Percentiles rank a stretch among this genome's conserved stretches.
These are phyloP conservation scores for Rousettus leschenaultii DNA, from an alignment of 2,113 vertebrate species.

Conservation along the genomic window DNA sequence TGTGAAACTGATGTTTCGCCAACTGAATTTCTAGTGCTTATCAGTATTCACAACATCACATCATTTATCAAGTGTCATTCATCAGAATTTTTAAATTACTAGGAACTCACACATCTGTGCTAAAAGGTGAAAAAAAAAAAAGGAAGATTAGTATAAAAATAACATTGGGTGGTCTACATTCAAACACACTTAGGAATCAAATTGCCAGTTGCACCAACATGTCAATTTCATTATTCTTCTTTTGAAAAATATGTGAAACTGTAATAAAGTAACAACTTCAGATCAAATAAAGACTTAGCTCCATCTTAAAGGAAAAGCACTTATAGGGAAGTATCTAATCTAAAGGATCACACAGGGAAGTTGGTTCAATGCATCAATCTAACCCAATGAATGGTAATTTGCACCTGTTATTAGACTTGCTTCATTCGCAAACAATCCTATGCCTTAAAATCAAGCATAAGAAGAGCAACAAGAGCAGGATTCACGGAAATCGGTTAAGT, in stretches of 20 bases:
- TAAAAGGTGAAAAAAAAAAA: background rate
- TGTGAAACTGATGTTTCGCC: constrained; percentile 49
- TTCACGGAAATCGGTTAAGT: background rate
- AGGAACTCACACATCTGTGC: background rate
- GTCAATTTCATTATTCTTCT: background rate
- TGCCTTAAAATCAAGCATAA: background rate
- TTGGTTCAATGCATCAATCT: background rate
- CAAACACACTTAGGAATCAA: background rate
- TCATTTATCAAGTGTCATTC: constrained; percentile 41
- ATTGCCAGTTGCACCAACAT: background rate
- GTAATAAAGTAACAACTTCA: background rate
- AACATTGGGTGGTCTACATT: background rate
- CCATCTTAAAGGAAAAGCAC: background rate
- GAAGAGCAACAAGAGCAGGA: background rate
- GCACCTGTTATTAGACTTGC: background rate
- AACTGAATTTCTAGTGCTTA: background rate
- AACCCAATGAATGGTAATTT: background rate
- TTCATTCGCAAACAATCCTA: constrained; percentile 16
- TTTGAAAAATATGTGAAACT: constrained; percentile 22
- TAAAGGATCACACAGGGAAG: background rate
- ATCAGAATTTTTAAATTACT: constrained; percentile 63
- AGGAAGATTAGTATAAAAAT: background rate
- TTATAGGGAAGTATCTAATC: background rate
- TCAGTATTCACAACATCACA: constrained; percentile 31
- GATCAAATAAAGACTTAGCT: constrained; percentile 10